Percentiles rank a stretch among this genome's conserved stretches.
phyloP scores from a whole-genome alignment of 2,797 vertebrate genomes.

The Liparis tanakae region DNA sequence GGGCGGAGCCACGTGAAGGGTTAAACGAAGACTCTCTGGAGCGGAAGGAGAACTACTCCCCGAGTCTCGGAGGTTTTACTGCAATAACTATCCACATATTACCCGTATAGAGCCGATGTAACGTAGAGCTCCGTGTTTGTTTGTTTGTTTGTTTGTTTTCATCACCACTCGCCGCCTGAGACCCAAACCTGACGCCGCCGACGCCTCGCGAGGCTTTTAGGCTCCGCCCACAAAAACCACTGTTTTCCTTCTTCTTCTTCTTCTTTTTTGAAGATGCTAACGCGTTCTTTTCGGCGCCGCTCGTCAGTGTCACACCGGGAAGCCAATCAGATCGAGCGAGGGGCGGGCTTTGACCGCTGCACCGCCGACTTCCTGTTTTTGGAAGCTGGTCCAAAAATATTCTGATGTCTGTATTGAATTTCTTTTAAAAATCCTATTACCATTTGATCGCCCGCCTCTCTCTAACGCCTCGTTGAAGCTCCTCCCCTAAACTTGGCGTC shows the following conservation, averaged over 20 bases:
- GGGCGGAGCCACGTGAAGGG: constrained; percentile 63
- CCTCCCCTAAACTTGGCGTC: constrained; percentile 12
- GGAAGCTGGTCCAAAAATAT: no score
- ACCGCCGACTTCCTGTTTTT: no score
- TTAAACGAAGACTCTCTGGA: constrained; percentile 60
- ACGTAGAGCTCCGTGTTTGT: constrained; percentile 86
- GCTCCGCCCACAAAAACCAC: no score
- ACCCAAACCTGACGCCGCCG: constrained; percentile 66
- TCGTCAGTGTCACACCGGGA: no score
- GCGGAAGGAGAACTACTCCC: constrained; percentile 83
- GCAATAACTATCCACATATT: constrained; percentile 83
- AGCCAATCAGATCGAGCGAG: no score
- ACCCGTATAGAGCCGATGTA: constrained; percentile 80
- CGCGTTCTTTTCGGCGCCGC: no score
- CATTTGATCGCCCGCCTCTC: no score
- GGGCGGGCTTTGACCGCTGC: no score
- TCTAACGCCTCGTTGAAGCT: not conserved
- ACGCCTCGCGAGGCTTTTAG: constrained; percentile 42
- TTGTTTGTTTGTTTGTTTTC: constrained; percentile 1
- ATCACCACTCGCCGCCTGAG: constrained; percentile 83
- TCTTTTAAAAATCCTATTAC: no score
- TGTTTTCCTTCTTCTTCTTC: no score
- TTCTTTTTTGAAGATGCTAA: no score
- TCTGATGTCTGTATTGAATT: no score
- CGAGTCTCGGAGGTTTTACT: constrained; percentile 81